A percentile compares a stretch with the other conserved stretches of the same genome.
These are phyloP conservation scores for Drosophila burlai DNA, from an alignment of 1,140 invertebrate genomes.

Conservation along the genomic window DNA sequence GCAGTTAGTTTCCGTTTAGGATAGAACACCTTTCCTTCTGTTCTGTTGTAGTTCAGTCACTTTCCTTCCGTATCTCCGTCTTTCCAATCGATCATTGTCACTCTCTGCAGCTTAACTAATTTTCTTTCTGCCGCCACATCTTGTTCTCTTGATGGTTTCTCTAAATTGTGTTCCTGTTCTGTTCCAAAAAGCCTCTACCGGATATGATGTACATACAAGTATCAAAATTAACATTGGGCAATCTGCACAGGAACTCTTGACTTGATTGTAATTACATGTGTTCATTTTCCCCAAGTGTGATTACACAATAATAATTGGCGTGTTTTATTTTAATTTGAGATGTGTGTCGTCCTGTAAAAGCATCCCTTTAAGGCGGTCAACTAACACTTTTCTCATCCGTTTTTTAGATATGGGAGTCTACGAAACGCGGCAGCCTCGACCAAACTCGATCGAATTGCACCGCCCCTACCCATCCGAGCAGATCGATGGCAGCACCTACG, in stretches of 20 bases:
- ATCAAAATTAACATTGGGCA: conserved; percentile 11
- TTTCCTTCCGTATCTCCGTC: conserved; percentile 36
- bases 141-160: conserved; percentile 28
- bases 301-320: conserved; percentile 46
- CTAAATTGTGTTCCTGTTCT: conserved; percentile 31
- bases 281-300: conserved; percentile 19
- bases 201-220: conserved; percentile 7
- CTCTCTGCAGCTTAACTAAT: conserved; percentile 45
- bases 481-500: conserved; percentile 86
- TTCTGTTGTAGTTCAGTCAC: conserved; percentile 42
- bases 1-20: conserved; percentile 32
- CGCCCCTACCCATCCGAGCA: conserved; percentile 88
- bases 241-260: conserved; percentile 22
- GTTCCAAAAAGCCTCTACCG: conserved; percentile 15
- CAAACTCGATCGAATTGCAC: conserved; percentile 91
- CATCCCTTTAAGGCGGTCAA: not conserved
- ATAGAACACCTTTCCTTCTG: conserved; percentile 25
- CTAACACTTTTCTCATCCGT: conserved; percentile 16
- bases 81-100: conserved; percentile 38
- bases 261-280: conserved; percentile 43
- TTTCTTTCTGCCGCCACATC: conserved; percentile 40
- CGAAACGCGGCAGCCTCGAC: conserved; percentile 88
- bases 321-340: conserved; percentile 41
- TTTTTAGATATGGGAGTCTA: conserved; percentile 83
- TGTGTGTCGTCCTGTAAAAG: conserved; percentile 34